These are phyloP conservation scores for Chesias legatella DNA, from an alignment of 2,888 invertebrate species.

Conservation along the genomic window DNA sequence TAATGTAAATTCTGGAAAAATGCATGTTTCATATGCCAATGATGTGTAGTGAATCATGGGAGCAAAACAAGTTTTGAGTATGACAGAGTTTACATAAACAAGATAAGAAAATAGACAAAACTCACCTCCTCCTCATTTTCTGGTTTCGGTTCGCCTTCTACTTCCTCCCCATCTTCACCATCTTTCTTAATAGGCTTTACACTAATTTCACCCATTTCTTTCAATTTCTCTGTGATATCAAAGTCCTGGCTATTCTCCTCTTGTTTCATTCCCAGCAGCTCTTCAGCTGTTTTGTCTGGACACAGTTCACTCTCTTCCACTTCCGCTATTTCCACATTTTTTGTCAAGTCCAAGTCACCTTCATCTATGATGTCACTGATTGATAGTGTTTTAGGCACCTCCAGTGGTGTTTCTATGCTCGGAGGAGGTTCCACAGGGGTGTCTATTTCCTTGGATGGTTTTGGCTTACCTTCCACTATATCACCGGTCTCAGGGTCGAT, in stretches of 20 bases:
- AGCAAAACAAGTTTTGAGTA: too few species aligned
- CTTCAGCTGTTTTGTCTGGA: constrained; percentile 64
- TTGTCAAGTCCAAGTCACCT: constrained; percentile 67
- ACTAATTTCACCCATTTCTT: constrained; percentile 82
- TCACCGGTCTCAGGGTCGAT: constrained; percentile 77
- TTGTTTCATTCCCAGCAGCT: constrained; percentile 62
- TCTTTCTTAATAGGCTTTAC: constrained; percentile 62
- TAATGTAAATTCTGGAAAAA: too few species aligned
- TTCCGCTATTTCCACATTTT: constrained; percentile 75
- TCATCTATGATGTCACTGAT: constrained; percentile 75
- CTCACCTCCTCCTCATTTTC: constrained; percentile 71
- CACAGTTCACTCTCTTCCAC: constrained; percentile 69
- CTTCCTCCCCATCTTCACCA: constrained; percentile 43
- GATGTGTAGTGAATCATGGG: too few species aligned
- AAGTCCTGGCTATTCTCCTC: constrained; percentile 74
- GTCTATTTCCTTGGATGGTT: constrained; percentile 21
- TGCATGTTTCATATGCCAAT: too few species aligned
- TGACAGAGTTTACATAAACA: too few species aligned
- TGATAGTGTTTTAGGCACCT: constrained; percentile 65
- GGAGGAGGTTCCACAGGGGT: constrained; percentile 26
- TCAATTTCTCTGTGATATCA: constrained; percentile 82
- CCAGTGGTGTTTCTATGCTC: constrained; percentile 13
- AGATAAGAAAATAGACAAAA: not conserved
- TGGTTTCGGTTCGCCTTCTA: constrained; percentile 51
- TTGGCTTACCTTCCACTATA: constrained; percentile 53